Evolutionary conservation across 2,113 vertebrate species (phyloP).

Genomic region (Prionailurus viverrinus): DNA sequence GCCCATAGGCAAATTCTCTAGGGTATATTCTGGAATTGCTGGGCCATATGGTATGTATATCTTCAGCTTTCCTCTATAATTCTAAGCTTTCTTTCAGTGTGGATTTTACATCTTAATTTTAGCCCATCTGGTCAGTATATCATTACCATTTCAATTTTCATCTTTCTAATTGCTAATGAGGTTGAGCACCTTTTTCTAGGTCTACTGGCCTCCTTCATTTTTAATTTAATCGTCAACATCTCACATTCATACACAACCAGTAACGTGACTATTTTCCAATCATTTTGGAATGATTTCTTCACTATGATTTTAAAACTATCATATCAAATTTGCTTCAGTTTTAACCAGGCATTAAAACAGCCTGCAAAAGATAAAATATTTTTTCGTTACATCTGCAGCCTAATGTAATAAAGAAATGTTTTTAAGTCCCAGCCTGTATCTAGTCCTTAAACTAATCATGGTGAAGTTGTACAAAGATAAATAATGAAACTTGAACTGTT

Average conservation of each 20-base stretch:
- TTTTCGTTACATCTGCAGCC: background rate
- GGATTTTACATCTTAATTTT: constrained; percentile 25
- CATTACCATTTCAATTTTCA: background rate
- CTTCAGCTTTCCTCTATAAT: constrained; percentile 12
- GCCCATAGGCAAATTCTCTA: background rate
- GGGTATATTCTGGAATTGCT: background rate
- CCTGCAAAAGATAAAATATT: background rate
- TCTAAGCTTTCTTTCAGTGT: background rate
- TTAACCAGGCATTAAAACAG: background rate
- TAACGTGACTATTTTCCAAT: background rate
- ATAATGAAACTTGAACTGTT: constrained; percentile 59
- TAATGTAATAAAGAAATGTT: background rate
- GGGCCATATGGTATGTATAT: background rate
- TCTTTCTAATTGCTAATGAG: constrained; percentile 44
- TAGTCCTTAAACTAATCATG: constrained; percentile 19
- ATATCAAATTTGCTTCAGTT: background rate
- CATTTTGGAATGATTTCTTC: background rate
- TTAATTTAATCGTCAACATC: constrained; percentile 6
- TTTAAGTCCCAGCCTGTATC: background rate
- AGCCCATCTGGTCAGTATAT: background rate
- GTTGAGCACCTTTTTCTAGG: background rate
- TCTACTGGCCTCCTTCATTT: background rate
- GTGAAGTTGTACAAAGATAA: constrained; percentile 24
- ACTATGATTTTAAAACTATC: background rate
- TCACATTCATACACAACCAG: background rate